These are phyloP conservation scores for Furcifer pardalis DNA, from an alignment of 2,797 vertebrate species.

Conservation along the genomic window DNA sequence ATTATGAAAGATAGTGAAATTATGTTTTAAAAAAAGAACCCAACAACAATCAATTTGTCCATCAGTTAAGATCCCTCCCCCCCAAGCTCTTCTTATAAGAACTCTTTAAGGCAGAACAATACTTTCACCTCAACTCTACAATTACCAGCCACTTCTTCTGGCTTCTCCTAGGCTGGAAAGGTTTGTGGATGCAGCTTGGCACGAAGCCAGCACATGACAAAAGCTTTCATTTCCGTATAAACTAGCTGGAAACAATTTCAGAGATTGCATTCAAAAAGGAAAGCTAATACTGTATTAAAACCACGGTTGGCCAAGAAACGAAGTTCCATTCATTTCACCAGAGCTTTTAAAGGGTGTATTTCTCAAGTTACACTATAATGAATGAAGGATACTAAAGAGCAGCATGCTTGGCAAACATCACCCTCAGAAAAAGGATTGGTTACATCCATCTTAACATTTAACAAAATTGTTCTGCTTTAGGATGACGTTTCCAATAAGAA, in stretches of 20 bases:
- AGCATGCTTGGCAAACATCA: slow-evolving; percentile 1
- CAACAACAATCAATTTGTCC: too few species aligned
- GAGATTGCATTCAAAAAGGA: background rate
- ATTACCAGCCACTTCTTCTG: too few species aligned
- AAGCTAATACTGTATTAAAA: background rate
- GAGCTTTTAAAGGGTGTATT: background rate
- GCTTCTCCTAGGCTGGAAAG: background rate
- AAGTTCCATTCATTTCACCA: background rate
- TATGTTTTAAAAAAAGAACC: too few species aligned
- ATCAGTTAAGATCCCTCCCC: background rate
- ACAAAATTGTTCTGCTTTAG: slow-evolving; percentile 14
- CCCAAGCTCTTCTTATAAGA: background rate
- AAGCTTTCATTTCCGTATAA: background rate
- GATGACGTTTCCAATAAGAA: slow-evolving; percentile 14
- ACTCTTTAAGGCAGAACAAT: too few species aligned
- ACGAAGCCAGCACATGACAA: background rate
- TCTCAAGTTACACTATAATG: background rate
- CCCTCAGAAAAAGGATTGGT: slow-evolving; percentile 11
- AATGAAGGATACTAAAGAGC: background rate
- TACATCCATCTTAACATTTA: slow-evolving; percentile 21
- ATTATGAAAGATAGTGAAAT: background rate
- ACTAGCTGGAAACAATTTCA: background rate
- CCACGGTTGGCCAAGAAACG: background rate
- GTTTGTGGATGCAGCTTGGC: background rate
- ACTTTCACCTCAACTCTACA: background rate